Percentiles rank a stretch among this genome's conserved stretches.
Evolutionary conservation across 92 coral and sea anemone genomes (phyloP).

Genomic region (Epizoanthus illoricatus): DNA sequence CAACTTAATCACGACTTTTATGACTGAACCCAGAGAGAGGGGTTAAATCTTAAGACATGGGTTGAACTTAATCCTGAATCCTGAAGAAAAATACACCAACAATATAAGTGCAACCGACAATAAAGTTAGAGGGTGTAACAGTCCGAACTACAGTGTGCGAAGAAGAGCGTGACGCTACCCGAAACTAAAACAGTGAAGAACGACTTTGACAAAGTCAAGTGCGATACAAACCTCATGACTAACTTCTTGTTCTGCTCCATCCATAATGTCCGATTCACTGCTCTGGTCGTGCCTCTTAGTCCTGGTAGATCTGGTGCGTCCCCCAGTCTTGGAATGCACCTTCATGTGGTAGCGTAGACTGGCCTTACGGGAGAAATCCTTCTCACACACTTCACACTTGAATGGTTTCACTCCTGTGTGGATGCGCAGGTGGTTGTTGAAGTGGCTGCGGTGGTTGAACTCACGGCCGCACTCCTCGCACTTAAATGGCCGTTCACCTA

Average conservation of each 20-base stretch:
- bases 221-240: constrained; percentile 29
- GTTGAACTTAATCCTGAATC: no score
- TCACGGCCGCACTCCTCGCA: constrained; percentile 95
- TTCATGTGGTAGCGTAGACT: constrained; percentile 99
- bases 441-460: constrained; percentile 99
- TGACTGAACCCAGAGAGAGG: no score
- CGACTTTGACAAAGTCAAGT: neutral
- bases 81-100: no score
- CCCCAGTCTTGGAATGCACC: constrained; percentile 86
- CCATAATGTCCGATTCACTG: constrained; percentile 71
- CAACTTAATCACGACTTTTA: no score
- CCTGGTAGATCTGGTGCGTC: constrained; percentile 59
- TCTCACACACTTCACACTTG: constrained; percentile 95
- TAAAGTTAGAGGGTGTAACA: no score
- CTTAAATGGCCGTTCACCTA: constrained; percentile 98
- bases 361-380: constrained; percentile 98
- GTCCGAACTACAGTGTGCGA: no score
- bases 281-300: constrained; percentile 54
- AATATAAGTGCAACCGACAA: no score
- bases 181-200: neutral
- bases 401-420: constrained; percentile 99
- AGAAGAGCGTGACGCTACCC: no score
- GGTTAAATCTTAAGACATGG: no score
- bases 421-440: constrained; percentile 96
- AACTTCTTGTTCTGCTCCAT: constrained; percentile 49